Evolutionary conservation across 1,140 invertebrate genomes (phyloP), one percentile per base, ranked within the genome.

Genomic region (Pachyrhynchus sulphureomaculatus): DNA sequence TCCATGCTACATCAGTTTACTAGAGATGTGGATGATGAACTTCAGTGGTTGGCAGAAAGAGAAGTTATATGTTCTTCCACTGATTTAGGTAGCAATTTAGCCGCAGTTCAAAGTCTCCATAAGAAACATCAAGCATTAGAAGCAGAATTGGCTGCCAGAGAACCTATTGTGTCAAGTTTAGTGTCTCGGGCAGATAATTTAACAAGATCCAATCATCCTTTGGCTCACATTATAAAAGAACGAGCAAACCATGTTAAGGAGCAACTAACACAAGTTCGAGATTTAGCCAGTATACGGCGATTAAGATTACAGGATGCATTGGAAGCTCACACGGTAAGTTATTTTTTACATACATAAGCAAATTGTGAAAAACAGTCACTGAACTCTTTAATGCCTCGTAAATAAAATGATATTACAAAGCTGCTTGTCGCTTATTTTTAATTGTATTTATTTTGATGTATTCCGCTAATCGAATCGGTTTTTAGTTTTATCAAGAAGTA

Each of bases 111-210:
- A 74, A 92, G 91, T 69, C 78, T 99, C 41, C 95, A 98, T 69
- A 99, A 98, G 82, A 98, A 98, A 77, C 96, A 99, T 78, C 86
- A 91, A 65, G 85, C 86, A 1, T 71, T 95, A 3, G 92, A 95
- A 74, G 86, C 91, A 0, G 93, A 96, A 77, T 78, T 96, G 8
- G 79, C 84, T 24, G 87, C 88, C 6, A 86, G 92, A 67, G 92
- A 95, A 75, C 89, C 92, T 0, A 83, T 93, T 1, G 85, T 95
- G 2, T 77, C 83, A 9, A 84, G 85, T 0, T 77, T 95, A 5
- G 78, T 86, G 4, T 83, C 81, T 4, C 81, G 91, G 51, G 91
- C 90, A 0, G 80, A 85, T 4, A 84, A 90, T 60, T 90, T 95
- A 84, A 82, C 90, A 2, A 81, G 88, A n/a, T 87, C 88, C 41